Evolutionary conservation across 2,797 vertebrate genomes (phyloP).

Genomic region (Enteromius radiatus): DNA sequence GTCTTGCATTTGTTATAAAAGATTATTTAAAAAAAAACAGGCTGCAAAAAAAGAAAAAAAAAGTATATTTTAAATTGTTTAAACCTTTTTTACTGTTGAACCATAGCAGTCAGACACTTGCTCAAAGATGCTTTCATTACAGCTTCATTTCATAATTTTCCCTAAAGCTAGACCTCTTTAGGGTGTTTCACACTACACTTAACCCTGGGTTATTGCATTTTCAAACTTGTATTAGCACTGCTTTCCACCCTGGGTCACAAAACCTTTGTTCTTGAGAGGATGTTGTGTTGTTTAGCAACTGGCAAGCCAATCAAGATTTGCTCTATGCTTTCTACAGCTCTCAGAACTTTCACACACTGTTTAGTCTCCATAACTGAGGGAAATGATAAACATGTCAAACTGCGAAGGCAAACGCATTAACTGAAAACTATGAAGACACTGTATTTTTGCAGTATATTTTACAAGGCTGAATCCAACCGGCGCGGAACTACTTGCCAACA

Average conservation of each 20-base stretch:
- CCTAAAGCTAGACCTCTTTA: background rate
- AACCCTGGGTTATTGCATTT: background rate
- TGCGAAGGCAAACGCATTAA: background rate
- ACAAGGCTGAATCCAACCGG: background rate
- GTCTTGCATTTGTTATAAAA: background rate
- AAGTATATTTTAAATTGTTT: too few species aligned
- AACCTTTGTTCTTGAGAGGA: background rate
- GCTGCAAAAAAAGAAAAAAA: background rate
- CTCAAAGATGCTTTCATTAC: background rate
- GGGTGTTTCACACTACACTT: background rate
- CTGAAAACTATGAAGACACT: background rate
- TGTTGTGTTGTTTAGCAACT: background rate
- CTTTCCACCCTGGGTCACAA: background rate
- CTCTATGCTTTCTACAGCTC: background rate
- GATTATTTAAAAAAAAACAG: background rate
- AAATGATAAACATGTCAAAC: background rate
- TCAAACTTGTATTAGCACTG: background rate
- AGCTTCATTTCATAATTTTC: background rate
- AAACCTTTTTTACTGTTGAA: background rate
- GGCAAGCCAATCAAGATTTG: slow-evolving; percentile 7
- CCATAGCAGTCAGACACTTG: background rate
- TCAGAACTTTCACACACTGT: background rate
- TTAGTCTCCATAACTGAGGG: background rate
- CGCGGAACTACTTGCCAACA: background rate
- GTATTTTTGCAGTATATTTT: background rate